Base-by-base conservation (phyloP, 2,113 vertebrate genomes). In the Spea multiplicata region DNA sequence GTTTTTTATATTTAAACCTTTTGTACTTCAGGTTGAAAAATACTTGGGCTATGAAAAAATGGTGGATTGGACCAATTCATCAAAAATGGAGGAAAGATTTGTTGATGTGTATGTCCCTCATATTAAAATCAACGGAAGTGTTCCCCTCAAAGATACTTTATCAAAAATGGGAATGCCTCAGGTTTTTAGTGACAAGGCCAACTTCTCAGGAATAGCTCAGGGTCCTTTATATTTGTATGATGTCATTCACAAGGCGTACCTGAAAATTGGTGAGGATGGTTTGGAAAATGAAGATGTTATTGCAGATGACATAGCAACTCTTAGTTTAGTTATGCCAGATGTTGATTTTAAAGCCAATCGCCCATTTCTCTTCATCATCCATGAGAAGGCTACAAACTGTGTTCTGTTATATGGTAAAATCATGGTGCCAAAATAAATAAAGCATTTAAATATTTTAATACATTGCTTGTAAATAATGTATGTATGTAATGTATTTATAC, bases 211-310 rank as follows among this genome's bases (percentile, higher is more conserved):
- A 64, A 74, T 64, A 30, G 12, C 46, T 16, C 13, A 30, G 44
- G 72, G 49, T 6, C 47, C 6, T 49, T 50, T 74, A 44, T 30
- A 49, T 50, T 3, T 64, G n/a, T 49, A 45, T 64, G 59, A 74
- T 12, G 3, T 74, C 3, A 64, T 74, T 12, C 62, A 48, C 10
- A 2, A 64, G 8, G 72, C 55, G 7, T 48, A n/a, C 44, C 10
- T 74, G 59, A 13, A 74, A 16, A 59, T 47, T 48, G 59, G 49
- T 74, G 72, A 74, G 30, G 72, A 74, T 50, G 72, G 59, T 13
- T 64, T 59, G 17, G 9, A 49, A 49, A 47, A 74, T 5, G 1
- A 5, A 59, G 61, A 12, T 4, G 9, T n/a, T 73, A 6, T 0
- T 46, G 71, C 44, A 16, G 71, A 73, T 47, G 0, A 16, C 17